Evolutionary conservation across 2,797 vertebrate genomes (phyloP), one percentile per base, ranked within the genome.

Genomic region (Coregonus sp.): DNA sequence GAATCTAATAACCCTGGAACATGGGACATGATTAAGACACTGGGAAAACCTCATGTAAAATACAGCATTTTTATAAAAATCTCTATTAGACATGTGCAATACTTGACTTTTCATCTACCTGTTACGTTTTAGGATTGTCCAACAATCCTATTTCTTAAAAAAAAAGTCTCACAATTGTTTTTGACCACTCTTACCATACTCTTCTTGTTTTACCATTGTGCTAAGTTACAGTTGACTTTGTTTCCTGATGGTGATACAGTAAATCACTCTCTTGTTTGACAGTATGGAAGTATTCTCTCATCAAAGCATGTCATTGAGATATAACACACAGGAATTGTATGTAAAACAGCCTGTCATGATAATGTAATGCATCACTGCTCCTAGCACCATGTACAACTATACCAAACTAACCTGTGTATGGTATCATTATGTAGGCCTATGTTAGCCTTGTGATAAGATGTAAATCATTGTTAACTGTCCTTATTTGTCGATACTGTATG

Each of bases 11-110:
- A 63, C 40, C 52, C 68, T 50, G 73, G 75, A 33, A 73, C 72
- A 1, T 35, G 73, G 75, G 37, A 73, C 72, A 1, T 35, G 73
- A 84, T 86, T 85, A 77, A 56, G 29, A 72, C 78, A 81, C 40
- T 1, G 68, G 59, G 9, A 84, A 83, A 86, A n/a, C 3, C 3
- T 16, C 15, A 70, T 75, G 61, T 14, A 12, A 81, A 80, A 77
- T 56, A 40, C 1, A 52, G 73, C 70, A 75, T 67, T 59, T 81
- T 67, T 25, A n/a, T 75, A n/a, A 68, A 70, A 75, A 75, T 69
- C 73, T 73, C 75, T 15, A n/a, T 51, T 29, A 12, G 16, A 25
- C 51, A 50, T 9, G 0, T 47, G 7, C 66, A 33, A 35, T 33
- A n/a, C 1, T 37, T 12, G 65, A 4, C 61, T 4, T n/a, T 77